Percentiles rank a stretch among this genome's conserved stretches.
Conservation (phyloP, 2,113 vertebrate genomes). For the Pluvianellus socialis region DNA sequence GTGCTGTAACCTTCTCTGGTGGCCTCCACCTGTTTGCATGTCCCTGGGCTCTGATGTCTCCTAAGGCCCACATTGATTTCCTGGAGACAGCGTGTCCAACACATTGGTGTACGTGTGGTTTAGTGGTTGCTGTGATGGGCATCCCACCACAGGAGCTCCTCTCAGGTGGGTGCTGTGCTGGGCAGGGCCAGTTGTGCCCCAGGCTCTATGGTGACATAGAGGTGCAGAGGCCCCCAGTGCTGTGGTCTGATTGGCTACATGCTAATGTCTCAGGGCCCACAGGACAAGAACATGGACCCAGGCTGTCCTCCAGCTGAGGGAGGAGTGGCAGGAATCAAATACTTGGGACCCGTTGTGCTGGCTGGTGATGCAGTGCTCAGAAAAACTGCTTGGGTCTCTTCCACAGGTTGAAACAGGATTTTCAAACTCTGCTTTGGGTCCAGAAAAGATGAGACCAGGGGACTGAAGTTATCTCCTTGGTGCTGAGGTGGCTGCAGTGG, state of each 20-base stretch:
- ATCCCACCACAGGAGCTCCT: fast-evolving
- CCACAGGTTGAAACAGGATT: not conserved
- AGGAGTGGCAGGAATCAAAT: not conserved
- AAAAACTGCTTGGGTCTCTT: not conserved
- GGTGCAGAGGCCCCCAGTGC: not conserved
- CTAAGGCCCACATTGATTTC: fast-evolving
- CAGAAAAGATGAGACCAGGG: not conserved
- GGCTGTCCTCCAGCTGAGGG: not conserved
- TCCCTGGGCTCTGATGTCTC: not conserved
- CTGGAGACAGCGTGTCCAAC: too few species aligned
- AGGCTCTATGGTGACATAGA: not conserved
- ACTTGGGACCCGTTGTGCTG: not conserved
- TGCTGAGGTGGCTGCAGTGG: not conserved
- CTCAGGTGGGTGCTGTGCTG: not conserved
- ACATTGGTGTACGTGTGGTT: not conserved
- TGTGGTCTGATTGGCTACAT: not conserved
- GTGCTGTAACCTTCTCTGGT: not conserved
- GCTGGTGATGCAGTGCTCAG: not conserved
- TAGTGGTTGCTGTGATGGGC: not conserved
- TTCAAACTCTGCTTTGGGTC: not conserved
- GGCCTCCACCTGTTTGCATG: not conserved
- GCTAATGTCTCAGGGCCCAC: not conserved
- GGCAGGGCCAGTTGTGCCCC: not conserved
- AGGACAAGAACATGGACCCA: not conserved
- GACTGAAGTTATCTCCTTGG: not conserved